Base-by-base conservation (phyloP, 2,113 vertebrate genomes). In the Rhombomys opimus region DNA sequence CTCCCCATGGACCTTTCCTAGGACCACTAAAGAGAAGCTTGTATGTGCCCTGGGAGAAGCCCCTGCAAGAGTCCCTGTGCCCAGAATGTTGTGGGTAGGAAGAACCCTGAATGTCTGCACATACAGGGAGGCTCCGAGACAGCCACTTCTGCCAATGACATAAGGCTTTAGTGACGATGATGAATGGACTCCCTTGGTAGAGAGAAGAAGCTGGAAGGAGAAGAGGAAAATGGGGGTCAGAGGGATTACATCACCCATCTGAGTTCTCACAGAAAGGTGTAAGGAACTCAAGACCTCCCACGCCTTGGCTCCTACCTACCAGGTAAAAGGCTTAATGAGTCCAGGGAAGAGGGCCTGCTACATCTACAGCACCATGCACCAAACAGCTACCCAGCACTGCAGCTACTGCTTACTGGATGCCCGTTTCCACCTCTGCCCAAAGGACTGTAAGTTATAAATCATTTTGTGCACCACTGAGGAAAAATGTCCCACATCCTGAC, bases 351-450 rank as follows among this genome's bases (percentile, higher is more conserved):
- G 67, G 73, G 5, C 23, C 2, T 5, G 4, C 10, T 27, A 57
- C 1, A 0, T 13, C 17, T n/a, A 67, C 0, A 0, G 54, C 70
- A 57, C 30, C n/a, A 9, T 4, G 52, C 65, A 10, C 41, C 46
- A 57, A 65, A 76, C 7, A 1, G 70, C 38, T 77, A 73, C 38
- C 88, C 13, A 65, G 84, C n/a, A 76, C 20, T 10, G 10, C n/a
- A 61, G 20, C 46, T 4, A 22, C 85, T 81, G 25, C 85, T 68
- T 17, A 25, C 78, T 32, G 7, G 32, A 67, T n/a, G 3, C 18
- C 54, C 72, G 3, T 72, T 38, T 77, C 38, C 32, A 17, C 11
- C 15, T 75, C 57, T 68, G 18, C 2, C 54, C 75, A 73, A 68
- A 38, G 65, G 15, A 35, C 27, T 35, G 0, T 50, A 41, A 27